Evolutionary conservation across 2,888 invertebrate species (phyloP), one percentile per base, ranked within the genome.

Genomic region (Notodonta ziczac): DNA sequence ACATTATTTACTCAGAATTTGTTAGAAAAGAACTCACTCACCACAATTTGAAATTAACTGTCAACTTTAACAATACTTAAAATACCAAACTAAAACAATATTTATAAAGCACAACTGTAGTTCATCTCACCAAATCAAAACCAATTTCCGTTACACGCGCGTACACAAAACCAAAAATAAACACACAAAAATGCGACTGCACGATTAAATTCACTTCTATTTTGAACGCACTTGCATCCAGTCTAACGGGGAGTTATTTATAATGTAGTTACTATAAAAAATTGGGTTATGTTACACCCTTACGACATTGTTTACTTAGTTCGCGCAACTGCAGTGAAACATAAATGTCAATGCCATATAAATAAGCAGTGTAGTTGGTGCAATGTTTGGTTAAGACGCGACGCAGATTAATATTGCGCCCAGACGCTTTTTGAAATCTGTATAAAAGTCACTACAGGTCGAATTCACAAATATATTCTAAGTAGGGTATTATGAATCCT

Each of bases 301-400:
- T 73, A 65, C 73, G 58, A 58, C 62, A 74, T 58, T 61, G 55
- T 66, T 62, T 65, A 61, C 60, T 48, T 48, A 56, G 44, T 57
- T 65, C 67, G 63, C 62, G 70, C 63, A 66, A 66, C 59, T 51
- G 51, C 48, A 58, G 60, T 65, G 71, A 70, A 69, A 71, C 2
- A 74, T 72, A 73, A 74, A 75, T 74, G 66, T 65, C 74, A 74
- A 75, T 74, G 75, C 72, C 74, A 72, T 65, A 72, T 64, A 67
- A 64, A 67, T 73, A 60, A 62, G 67, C 59, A 61, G 52, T 13
- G 3, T 14, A 13, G 14, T 35, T 16, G 32, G 16, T 54, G 14
- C 39, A 39, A 54, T 54, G 39, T 39, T 54, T 54, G 54, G 10
- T n/a, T 54, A 39, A 54, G 14, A 35, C 39, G 13, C 8, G 54